A percentile compares a stretch with the other conserved stretches of the same genome.
Conservation (phyloP, 2,797 vertebrate species). For the Danio choprae region DNA sequence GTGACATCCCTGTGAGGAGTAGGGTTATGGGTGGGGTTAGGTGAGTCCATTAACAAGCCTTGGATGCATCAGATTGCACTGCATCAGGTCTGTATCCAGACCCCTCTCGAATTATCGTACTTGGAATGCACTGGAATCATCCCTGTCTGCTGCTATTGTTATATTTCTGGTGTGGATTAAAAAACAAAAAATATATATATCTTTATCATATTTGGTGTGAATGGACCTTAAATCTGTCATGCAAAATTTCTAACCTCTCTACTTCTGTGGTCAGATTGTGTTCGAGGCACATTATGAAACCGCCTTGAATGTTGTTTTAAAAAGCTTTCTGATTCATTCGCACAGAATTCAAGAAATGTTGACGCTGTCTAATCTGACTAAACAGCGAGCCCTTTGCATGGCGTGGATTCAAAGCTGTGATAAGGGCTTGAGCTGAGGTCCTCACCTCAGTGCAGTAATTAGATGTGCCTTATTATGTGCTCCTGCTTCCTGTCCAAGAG, state of each 20-base stretch:
- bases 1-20: no score
- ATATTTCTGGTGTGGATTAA: no score
- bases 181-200: no score
- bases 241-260: not conserved
- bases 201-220: no score
- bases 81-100: no score
- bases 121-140: no score
- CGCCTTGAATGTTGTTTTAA: not conserved
- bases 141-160: no score
- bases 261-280: not conserved
- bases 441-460: conserved; percentile 34
- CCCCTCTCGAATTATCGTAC: no score
- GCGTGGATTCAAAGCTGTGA: conserved; percentile 6
- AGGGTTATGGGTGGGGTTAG: no score
- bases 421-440: conserved; percentile 28
- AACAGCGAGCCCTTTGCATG: conserved; percentile 17
- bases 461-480: conserved; percentile 37
- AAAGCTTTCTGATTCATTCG: conserved; percentile 9
- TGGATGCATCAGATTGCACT: no score
- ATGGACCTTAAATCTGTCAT: no score
- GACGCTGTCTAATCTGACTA: conserved; percentile 1
- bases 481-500: conserved; percentile 19
- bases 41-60: no score
- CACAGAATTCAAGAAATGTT: conserved; percentile 1
- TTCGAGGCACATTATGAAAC: not conserved